These are phyloP conservation scores for Cryptotermes secundus DNA, from an alignment of 1,140 invertebrate species.

Conservation along the genomic window DNA sequence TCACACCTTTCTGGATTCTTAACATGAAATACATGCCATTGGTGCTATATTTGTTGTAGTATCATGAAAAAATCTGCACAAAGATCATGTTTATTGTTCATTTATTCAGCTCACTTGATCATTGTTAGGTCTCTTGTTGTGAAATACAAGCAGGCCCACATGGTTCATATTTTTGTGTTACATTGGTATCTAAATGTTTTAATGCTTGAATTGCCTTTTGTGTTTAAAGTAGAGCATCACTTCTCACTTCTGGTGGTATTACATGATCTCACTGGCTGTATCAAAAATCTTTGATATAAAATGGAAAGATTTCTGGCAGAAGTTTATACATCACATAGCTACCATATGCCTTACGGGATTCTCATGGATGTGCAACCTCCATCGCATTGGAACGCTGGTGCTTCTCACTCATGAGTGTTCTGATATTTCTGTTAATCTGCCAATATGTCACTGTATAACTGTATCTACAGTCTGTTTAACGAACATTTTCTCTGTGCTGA, in stretches of 20 bases:
- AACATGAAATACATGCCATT: too few relatives aligned
- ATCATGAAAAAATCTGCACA: too few relatives aligned
- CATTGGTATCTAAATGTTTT: neutral
- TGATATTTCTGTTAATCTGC: constrained; percentile 62
- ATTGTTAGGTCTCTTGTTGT: too few relatives aligned
- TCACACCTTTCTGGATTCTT: too few relatives aligned
- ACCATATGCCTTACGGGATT: constrained; percentile 87
- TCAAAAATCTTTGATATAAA: constrained; percentile 93
- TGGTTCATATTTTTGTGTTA: too few relatives aligned
- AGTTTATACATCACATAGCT: constrained; percentile 95
- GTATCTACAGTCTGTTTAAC: too few relatives aligned
- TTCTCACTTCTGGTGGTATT: constrained; percentile 47
- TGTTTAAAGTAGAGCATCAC: constrained; percentile 41
- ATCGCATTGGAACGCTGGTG: constrained; percentile 88
- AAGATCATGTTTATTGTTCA: too few relatives aligned
- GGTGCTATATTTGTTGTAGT: too few relatives aligned
- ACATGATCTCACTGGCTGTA: constrained; percentile 57
- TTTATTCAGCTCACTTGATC: too few relatives aligned
- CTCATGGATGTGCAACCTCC: constrained; percentile 93
- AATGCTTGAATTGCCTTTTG: constrained; percentile 7
- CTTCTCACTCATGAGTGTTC: constrained; percentile 91
- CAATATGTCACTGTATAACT: too few relatives aligned
- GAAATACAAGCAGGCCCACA: too few relatives aligned
- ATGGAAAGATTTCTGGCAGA: constrained; percentile 96
- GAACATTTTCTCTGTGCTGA: too few relatives aligned